Conservation (phyloP, 2,888 invertebrate genomes). For the Cephalotes varians region DNA sequence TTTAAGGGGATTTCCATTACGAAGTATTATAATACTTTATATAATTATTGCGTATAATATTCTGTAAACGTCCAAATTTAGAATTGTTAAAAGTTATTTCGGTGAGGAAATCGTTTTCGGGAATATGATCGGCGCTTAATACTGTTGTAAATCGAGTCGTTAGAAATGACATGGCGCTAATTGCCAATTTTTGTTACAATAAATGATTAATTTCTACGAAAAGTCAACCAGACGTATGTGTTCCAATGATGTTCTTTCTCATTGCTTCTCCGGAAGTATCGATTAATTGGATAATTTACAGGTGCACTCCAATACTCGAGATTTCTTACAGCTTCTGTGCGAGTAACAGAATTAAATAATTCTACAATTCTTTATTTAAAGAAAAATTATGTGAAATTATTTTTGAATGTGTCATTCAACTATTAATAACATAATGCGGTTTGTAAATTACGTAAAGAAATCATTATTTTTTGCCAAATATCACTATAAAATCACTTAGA, state of each 20-base stretch:
- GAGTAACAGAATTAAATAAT: background rate
- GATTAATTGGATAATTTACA: background rate
- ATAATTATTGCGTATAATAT: background rate
- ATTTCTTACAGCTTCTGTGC: background rate
- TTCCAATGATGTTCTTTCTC: constrained; percentile 61
- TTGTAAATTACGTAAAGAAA: background rate
- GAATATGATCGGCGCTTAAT: constrained; percentile 42
- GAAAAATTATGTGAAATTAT: background rate
- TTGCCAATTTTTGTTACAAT: constrained; percentile 69
- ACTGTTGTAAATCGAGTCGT: constrained; percentile 61
- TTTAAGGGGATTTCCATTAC: too few species aligned
- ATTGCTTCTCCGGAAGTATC: constrained; percentile 2
- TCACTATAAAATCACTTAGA: background rate
- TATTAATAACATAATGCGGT: background rate
- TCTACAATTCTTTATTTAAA: background rate
- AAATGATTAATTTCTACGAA: constrained; percentile 72
- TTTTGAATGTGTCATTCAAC: background rate
- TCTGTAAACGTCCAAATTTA: constrained; percentile 54
- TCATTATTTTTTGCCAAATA: background rate
- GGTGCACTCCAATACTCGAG: background rate
- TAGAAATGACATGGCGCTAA: constrained; percentile 20
- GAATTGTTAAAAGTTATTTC: constrained; percentile 41
- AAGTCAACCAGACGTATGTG: constrained; percentile 65
- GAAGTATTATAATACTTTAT: background rate
- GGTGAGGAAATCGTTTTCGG: background rate